A percentile compares a stretch with the other conserved stretches of the same genome.
Conservation (phyloP, 2,113 vertebrate species). For the Cranoglanis bouderius region DNA sequence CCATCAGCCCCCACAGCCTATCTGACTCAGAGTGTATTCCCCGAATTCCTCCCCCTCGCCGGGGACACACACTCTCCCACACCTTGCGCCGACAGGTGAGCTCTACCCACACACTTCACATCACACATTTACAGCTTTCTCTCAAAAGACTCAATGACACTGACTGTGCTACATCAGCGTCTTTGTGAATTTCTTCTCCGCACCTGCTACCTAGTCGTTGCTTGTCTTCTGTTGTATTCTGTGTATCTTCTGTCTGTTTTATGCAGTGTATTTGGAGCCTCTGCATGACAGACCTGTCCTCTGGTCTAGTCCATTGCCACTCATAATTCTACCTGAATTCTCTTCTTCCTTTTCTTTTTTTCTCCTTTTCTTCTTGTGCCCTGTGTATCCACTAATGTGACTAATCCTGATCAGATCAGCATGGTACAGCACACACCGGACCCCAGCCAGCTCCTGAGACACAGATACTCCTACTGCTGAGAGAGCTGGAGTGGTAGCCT, state of each 20-base stretch:
- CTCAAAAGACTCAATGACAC: neutral
- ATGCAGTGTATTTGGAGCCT: conserved; percentile 35
- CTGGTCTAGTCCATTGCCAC: conserved; percentile 46
- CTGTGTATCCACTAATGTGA: conserved; percentile 48
- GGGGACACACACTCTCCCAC: conserved; percentile 81
- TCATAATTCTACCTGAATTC: conserved; percentile 55
- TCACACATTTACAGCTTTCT: neutral
- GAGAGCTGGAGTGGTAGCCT: conserved; percentile 50
- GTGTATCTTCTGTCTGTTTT: conserved; percentile 13
- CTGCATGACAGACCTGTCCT: conserved; percentile 48
- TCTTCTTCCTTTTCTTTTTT: conserved; percentile 49
- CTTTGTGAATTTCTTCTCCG: neutral
- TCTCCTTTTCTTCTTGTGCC: conserved; percentile 35
- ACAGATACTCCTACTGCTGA: conserved; percentile 81
- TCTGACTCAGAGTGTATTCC: conserved; percentile 77
- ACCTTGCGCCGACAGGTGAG: conserved; percentile 94
- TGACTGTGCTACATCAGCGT: neutral
- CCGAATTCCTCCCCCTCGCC: conserved; percentile 75
- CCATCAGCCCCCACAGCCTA: conserved; percentile 74
- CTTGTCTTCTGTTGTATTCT: conserved; percentile 25
- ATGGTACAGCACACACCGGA: conserved; percentile 72
- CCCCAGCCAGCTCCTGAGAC: conserved; percentile 73
- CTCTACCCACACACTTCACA: neutral
- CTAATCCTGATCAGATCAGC: conserved; percentile 70
- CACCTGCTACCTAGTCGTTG: conserved; percentile 18